These are phyloP conservation scores for Fistularia tabacaria DNA, from an alignment of 2,797 vertebrate genomes.

Conservation along the genomic window DNA sequence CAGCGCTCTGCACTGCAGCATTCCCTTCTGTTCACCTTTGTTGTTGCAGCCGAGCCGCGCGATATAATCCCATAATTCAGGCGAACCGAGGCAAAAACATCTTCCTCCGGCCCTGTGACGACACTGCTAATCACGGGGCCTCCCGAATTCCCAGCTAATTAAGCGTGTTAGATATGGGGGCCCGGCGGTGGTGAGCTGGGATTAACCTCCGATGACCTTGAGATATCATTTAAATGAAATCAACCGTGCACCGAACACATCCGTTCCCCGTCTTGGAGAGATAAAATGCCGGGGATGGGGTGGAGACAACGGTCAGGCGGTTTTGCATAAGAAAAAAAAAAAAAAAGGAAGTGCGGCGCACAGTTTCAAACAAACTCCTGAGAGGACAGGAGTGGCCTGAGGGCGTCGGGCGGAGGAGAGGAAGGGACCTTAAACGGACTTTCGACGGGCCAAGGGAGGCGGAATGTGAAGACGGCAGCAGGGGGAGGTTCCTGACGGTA, in stretches of 20 bases:
- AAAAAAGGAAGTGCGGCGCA: no score
- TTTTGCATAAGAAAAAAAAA: no score
- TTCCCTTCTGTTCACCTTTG: slow-evolving; percentile 29
- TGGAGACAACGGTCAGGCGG: slow-evolving; percentile 4
- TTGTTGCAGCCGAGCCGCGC: slow-evolving; percentile 21
- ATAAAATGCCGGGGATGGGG: not conserved
- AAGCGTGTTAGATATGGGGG: slow-evolving; percentile 34
- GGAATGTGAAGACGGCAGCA: slow-evolving; percentile 37
- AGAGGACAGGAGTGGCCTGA: slow-evolving; percentile 60
- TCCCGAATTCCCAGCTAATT: slow-evolving; percentile 44
- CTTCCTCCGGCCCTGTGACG: slow-evolving; percentile 17
- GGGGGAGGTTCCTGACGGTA: slow-evolving; percentile 45
- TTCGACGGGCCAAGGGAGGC: slow-evolving; percentile 24
- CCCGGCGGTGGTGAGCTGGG: slow-evolving; percentile 31
- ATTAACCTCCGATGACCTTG: slow-evolving; percentile 44
- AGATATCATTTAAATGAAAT: slow-evolving; percentile 23
- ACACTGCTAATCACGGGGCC: slow-evolving; percentile 11
- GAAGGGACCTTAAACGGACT: slow-evolving; percentile 13
- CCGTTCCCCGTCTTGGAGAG: slow-evolving; percentile 35
- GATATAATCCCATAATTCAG: slow-evolving; percentile 32
- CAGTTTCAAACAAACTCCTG: no score
- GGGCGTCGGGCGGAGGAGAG: slow-evolving; percentile 20
- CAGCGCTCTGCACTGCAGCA: slow-evolving; percentile 42
- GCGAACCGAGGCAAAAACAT: slow-evolving; percentile 27
- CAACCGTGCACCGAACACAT: slow-evolving; percentile 25